Evolutionary conservation across 2,888 invertebrate genomes (phyloP), one percentile per base, ranked within the genome.

Genomic region (Chironomus riparius): DNA sequence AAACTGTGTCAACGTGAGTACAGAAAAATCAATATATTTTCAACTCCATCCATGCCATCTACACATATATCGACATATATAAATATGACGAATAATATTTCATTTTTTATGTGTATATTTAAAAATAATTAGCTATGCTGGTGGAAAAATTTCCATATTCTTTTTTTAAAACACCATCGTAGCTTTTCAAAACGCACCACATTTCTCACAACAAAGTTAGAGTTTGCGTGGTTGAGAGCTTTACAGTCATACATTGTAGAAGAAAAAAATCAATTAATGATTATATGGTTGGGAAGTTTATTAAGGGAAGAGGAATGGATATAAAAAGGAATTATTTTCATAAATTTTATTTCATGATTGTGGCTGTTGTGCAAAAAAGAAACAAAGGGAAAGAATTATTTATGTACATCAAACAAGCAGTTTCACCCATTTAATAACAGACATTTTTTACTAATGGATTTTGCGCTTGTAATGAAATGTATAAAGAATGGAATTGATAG

Each of bases 181-280:
- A 15, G 18, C 1, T 62, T 18, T 65, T 10, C 13, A 7, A 13
- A 68, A 68, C 68, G 68, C 68, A 68, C 18, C n/a, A 68, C n/a
- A 68, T 68, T 68, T 68, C 28, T 68, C 68, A n/a, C 7, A 47
- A 4, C 22, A 22, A 22, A 65, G 15, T 47, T 18, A 7, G 38
- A 47, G 47, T 13, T 68, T 68, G 68, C 68, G 68, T 68, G 68
- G 68, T 68, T 10, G 10, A 22, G 3, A 47, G 10, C 38, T 47
- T 38, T 22, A 38, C n/a, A 68, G 24, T 68, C 47, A 15, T 68
- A 7, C 13, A 15, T 15, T 15, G 47, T 28, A 12, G 15, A 38
- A 13, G 7, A 22, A 68, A 68, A n/a, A 68, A 68, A 68, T 68
- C 68, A 68, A 68, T 68, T 68, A 68, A 38, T 68, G 38, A 38